Conservation (phyloP, 2,888 invertebrate species). For the Sesamia inferens region DNA sequence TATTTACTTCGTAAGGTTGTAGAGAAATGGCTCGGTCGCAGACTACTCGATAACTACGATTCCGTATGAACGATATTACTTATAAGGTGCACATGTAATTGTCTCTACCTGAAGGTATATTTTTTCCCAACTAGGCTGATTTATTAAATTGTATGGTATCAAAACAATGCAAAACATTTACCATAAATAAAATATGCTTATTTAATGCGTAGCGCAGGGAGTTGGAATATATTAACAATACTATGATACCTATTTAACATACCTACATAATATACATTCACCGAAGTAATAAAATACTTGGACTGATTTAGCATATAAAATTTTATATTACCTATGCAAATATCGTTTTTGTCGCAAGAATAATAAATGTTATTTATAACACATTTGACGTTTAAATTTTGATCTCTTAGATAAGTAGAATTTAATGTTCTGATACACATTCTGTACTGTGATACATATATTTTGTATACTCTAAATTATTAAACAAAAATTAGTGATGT, state of each 20-base stretch:
- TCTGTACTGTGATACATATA: constrained; percentile 42
- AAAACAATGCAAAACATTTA: constrained; percentile 12
- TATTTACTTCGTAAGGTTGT: constrained; percentile 1
- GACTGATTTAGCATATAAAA: constrained; percentile 47
- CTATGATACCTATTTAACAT: constrained; percentile 39
- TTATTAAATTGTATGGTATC: constrained; percentile 13
- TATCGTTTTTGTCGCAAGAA: constrained; percentile 49
- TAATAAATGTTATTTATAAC: constrained; percentile 59
- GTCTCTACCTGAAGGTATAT: not conserved
- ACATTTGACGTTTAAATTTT: constrained; percentile 48
- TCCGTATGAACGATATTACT: constrained; percentile 3
- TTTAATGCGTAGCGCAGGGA: constrained; percentile 46
- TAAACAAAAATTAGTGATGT: constrained; percentile 56
- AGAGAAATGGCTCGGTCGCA: too few species aligned
- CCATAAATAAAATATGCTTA: constrained; percentile 13
- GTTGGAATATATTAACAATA: constrained; percentile 37
- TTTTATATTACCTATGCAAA: constrained; percentile 56
- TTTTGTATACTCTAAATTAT: constrained; percentile 46
- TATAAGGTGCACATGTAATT: not conserved
- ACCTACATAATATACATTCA: constrained; percentile 21
- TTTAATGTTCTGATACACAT: constrained; percentile 55
- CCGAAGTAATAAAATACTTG: constrained; percentile 40
- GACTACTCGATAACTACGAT: not conserved
- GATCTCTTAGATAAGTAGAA: constrained; percentile 56
- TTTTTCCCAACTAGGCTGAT: constrained; percentile 13